These are phyloP conservation scores for Eledona agricola DNA, from an alignment of 2,888 invertebrate genomes.

Conservation along the genomic window DNA sequence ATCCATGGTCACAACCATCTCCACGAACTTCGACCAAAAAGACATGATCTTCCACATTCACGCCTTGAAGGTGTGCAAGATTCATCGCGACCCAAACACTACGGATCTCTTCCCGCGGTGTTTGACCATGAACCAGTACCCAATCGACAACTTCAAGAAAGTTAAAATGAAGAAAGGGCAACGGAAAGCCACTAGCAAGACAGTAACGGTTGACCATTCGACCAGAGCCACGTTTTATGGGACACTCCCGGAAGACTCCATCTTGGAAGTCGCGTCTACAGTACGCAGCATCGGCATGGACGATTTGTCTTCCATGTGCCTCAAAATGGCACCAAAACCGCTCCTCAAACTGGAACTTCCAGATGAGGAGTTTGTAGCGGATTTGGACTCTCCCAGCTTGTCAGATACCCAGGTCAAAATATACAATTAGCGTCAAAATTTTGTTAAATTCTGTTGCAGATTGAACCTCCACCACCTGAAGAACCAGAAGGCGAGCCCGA, in stretches of 20 bases:
- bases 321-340: conserved; percentile 44
- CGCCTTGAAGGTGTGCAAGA: conserved; percentile 68
- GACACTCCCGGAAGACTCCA: conserved; percentile 48
- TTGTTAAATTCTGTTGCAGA: conserved; percentile 32
- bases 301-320: conserved; percentile 50
- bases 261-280: conserved; percentile 56
- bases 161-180: conserved; percentile 47
- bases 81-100: conserved; percentile 61
- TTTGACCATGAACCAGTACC: conserved; percentile 53
- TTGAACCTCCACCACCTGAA: conserved; percentile 62
- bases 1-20: conserved; percentile 66
- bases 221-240: conserved; percentile 52
- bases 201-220: conserved; percentile 54
- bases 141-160: conserved; percentile 54
- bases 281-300: conserved; percentile 55
- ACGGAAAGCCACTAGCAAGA: conserved; percentile 50
- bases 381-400: conserved; percentile 69
- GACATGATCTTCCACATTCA: conserved; percentile 68
- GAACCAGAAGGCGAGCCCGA: conserved; percentile 54
- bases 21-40: conserved; percentile 65
- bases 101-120: conserved; percentile 52
- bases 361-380: conserved; percentile 50
- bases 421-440: conserved; percentile 47
- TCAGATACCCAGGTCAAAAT: conserved; percentile 69
- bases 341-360: conserved; percentile 42